Base-by-base conservation (phyloP, 2,888 invertebrate species). In the Agonopterix subpropinquella region DNA sequence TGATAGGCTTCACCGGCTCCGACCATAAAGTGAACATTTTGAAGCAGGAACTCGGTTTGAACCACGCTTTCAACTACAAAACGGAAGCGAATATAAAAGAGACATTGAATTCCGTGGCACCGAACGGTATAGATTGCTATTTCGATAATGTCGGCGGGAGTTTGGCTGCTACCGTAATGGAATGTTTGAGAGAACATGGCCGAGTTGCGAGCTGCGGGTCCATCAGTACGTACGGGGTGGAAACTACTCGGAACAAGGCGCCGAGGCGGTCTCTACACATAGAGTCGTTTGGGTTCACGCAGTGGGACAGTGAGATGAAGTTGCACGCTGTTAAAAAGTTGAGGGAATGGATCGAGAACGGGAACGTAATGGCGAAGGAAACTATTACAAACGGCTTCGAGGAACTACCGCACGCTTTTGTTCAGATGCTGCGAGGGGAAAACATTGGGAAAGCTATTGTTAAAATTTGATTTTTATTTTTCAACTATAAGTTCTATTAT, bases 141-240 rank as follows among this genome's bases (percentile, higher is more conserved):
- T 93, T 93, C 65, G 93, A 94, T 64, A 93, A 93, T 64, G 93
- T 92, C 11, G 93, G 92, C 1, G 92, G 92, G 2, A 85, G 87
- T n/a, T 77, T 92, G 37, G 88, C 90, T 4, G 73, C 76, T 13
- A 73, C 62, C 0, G 88, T 92, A 10, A 70, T 92, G 47, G 72
- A 78, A 42, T 89, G 89, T 53, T 92, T 92, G 92, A 91, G 89
- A 37, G 50, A 54, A 5, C 77, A 73, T 53, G 92, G 92, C 0
- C 80, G 92, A 15, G 79, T 92, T 15, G 82, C 92, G 0, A 81
- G 91, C 0, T 92, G 92, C 65, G 92, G 92, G 2, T 80, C 90
- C 8, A 92, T 92, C 55, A 90, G 92, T 44, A 73, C 81, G 0
- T 92, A 92, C 63, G 67, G 67, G 1, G 36, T 53, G 4, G 51